Percentiles rank a stretch among this genome's conserved stretches.
These are phyloP conservation scores for Drosophila setosimentum DNA, from an alignment of 2,888 invertebrate species.

Conservation along the genomic window DNA sequence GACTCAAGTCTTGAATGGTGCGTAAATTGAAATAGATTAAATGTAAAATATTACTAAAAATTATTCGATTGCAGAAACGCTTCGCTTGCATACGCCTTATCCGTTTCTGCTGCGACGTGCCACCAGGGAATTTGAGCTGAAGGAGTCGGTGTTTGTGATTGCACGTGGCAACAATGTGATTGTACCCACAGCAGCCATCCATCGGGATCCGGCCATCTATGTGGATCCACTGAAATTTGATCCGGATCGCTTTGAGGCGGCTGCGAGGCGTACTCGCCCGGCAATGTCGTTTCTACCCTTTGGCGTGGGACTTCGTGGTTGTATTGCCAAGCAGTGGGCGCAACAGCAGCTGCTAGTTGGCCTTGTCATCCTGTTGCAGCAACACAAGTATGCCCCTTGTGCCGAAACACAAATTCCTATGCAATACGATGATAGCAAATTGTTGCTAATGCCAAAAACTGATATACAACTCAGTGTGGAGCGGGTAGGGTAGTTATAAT, in stretches of 20 bases:
- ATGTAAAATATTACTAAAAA: no score
- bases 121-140: slow-evolving; percentile 76
- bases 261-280: slow-evolving; percentile 86
- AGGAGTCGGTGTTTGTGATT: slow-evolving; percentile 78
- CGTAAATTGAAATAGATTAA: slow-evolving; percentile 11
- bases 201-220: slow-evolving; percentile 86
- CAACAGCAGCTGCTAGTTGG: slow-evolving; percentile 77
- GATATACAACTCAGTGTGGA: slow-evolving; percentile 72
- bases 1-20: slow-evolving; percentile 82
- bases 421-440: slow-evolving; percentile 64
- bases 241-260: slow-evolving; percentile 87
- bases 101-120: slow-evolving; percentile 77
- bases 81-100: slow-evolving; percentile 86
- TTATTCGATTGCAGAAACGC: slow-evolving; percentile 83
- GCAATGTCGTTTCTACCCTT: slow-evolving; percentile 80
- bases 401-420: slow-evolving; percentile 73
- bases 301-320: slow-evolving; percentile 79
- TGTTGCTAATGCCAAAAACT: slow-evolving; percentile 70
- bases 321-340: slow-evolving; percentile 74
- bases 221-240: slow-evolving; percentile 87
- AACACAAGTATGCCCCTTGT: slow-evolving; percentile 70
- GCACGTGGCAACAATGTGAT: slow-evolving; percentile 74
- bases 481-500: slow-evolving; percentile 29
- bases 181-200: slow-evolving; percentile 86
- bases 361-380: slow-evolving; percentile 65